Conservation (phyloP, 2,888 invertebrate genomes). For the Cybosia mesomella region DNA sequence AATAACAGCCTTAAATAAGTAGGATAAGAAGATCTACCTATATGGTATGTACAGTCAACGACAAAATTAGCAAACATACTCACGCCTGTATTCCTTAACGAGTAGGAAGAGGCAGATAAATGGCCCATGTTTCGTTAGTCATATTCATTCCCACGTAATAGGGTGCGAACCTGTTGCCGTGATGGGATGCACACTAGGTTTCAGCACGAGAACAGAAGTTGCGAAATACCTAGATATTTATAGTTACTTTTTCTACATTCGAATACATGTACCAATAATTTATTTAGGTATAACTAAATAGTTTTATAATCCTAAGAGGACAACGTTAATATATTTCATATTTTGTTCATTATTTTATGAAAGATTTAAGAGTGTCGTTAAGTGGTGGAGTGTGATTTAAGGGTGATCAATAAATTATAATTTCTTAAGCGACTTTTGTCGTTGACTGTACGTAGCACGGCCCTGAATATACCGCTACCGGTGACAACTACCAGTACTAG, state of each 20-base stretch:
- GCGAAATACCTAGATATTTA: no score
- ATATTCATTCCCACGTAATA: background rate
- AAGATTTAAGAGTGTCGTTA: no score
- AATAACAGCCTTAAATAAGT: constrained; percentile 40
- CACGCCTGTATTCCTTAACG: background rate
- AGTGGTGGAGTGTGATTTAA: no score
- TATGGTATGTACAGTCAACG: constrained; percentile 33
- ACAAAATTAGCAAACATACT: background rate
- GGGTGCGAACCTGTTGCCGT: background rate
- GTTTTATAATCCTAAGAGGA: background rate
- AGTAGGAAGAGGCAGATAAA: background rate
- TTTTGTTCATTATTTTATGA: no score
- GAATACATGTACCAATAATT: no score
- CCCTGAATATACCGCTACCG: constrained; percentile 15
- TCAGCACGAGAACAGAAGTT: no score
- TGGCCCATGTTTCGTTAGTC: background rate
- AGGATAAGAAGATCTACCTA: constrained; percentile 17
- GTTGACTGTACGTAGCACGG: constrained; percentile 19
- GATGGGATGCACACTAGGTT: no score
- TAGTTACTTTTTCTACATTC: no score
- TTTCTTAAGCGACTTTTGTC: background rate
- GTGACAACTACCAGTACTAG: background rate
- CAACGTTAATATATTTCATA: background rate
- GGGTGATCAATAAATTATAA: background rate
- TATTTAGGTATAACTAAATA: background rate